Evolutionary conservation across 2,888 invertebrate species (phyloP).

Genomic region (Lymantria dispar): DNA sequence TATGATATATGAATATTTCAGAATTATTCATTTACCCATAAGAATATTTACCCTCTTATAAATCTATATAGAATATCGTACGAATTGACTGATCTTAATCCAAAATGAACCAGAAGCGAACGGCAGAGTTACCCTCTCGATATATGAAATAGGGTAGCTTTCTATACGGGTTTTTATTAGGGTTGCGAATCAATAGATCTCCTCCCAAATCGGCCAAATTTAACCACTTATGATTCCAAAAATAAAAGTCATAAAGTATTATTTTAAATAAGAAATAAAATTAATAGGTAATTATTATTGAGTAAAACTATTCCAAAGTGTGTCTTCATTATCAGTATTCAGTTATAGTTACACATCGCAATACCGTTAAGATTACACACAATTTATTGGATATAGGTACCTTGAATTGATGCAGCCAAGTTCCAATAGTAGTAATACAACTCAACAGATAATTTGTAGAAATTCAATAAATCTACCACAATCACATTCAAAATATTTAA

Average conservation of each 20-base stretch:
- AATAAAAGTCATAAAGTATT: background rate
- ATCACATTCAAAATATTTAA: conserved; percentile 16
- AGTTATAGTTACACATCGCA: background rate
- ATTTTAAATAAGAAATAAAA: background rate
- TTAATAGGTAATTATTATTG: background rate
- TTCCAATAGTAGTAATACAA: conserved; percentile 24
- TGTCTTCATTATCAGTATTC: background rate
- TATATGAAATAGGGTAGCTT: conserved; percentile 65
- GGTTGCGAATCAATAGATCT: conserved; percentile 71
- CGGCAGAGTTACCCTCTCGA: conserved; percentile 54
- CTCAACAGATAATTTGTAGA: conserved; percentile 9
- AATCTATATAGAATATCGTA: conserved; percentile 3
- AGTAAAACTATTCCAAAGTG: background rate
- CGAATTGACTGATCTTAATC: conserved; percentile 54
- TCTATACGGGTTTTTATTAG: conserved; percentile 73
- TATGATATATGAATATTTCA: too few relatives aligned
- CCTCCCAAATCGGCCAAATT: conserved; percentile 49
- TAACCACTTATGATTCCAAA: conserved; percentile 49
- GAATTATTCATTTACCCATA: too few relatives aligned
- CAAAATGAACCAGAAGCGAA: conserved; percentile 55
- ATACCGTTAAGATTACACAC: background rate
- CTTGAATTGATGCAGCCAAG: conserved; percentile 38
- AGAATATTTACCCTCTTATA: too few relatives aligned
- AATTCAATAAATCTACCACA: background rate
- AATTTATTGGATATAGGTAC: conserved; percentile 32